Conservation (phyloP, 2,888 invertebrate species). For the Caenorhabditis macrosperma region DNA sequence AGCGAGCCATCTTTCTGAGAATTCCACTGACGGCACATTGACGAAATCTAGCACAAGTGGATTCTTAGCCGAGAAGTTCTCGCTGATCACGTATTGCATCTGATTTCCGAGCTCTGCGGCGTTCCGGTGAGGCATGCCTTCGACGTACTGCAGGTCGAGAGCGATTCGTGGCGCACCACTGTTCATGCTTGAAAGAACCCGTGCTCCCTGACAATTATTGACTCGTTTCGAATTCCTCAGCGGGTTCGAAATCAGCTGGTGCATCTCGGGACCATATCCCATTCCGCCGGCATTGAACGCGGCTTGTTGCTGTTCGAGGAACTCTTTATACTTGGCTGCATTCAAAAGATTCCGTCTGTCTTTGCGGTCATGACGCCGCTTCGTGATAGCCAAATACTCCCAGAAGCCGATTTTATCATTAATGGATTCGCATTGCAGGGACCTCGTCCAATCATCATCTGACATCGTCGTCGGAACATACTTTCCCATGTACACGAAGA, state of each 20-base stretch:
- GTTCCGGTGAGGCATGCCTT: constrained; percentile 8
- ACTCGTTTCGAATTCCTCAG: constrained; percentile 62
- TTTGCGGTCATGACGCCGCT: constrained; percentile 49
- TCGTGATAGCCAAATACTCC: constrained; percentile 64
- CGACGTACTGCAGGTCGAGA: constrained; percentile 61
- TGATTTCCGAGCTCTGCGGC: constrained; percentile 61
- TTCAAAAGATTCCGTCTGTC: constrained; percentile 5
- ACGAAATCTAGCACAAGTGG: constrained; percentile 63
- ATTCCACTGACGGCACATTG: constrained; percentile 48
- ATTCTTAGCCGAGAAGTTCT: constrained; percentile 53
- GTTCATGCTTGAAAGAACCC: constrained; percentile 44
- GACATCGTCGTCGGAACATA: constrained; percentile 54
- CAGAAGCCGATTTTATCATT: constrained; percentile 55
- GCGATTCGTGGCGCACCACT: constrained; percentile 56
- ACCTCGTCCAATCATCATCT: constrained; percentile 65
- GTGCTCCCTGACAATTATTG: constrained; percentile 47
- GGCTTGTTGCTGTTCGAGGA: constrained; percentile 28
- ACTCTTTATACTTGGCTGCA: not conserved
- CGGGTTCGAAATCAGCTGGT: constrained; percentile 67
- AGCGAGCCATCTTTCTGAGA: constrained; percentile 48
- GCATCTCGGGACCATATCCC: constrained; percentile 72
- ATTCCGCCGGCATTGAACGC: constrained; percentile 67
- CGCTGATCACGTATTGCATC: constrained; percentile 67
- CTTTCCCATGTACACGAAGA: constrained; percentile 70
- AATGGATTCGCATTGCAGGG: constrained; percentile 13